A percentile compares a stretch with the other conserved stretches of the same genome.
Evolutionary conservation across 2,797 vertebrate genomes (phyloP).

Genomic region (Hozukius guyotensis): DNA sequence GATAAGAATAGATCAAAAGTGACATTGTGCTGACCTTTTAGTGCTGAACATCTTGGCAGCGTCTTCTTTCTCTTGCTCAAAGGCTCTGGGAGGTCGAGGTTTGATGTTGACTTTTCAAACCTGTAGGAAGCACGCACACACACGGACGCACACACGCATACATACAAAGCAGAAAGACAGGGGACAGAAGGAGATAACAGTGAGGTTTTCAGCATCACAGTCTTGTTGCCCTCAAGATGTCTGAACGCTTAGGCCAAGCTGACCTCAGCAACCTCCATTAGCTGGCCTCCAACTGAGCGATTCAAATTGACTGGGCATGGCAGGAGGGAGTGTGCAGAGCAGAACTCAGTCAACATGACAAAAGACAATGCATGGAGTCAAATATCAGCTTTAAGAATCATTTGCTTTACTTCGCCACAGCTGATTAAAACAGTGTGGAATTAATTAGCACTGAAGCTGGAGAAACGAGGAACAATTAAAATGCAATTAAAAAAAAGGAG

Average conservation of each 20-base stretch:
- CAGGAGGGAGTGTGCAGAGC: constrained; percentile 37
- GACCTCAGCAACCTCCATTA: constrained; percentile 56
- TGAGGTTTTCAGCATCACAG: constrained; percentile 62
- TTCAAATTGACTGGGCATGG: constrained; percentile 51
- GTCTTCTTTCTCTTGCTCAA: constrained; percentile 66
- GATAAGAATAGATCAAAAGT: constrained; percentile 66
- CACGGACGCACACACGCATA: neutral
- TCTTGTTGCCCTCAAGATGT: constrained; percentile 34
- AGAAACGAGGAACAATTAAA: constrained; percentile 42
- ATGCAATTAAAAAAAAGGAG: constrained; percentile 27
- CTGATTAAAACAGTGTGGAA: constrained; percentile 23
- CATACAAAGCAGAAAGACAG: constrained; percentile 9
- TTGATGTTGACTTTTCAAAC: constrained; percentile 70
- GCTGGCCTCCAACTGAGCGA: constrained; percentile 42
- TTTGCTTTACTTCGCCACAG: constrained; percentile 4
- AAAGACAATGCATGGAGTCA: constrained; percentile 30
- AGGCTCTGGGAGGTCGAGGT: constrained; percentile 61
- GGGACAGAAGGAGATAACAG: constrained; percentile 49
- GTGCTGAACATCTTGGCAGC: constrained; percentile 86
- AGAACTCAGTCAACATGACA: constrained; percentile 36
- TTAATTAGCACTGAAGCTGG: constrained; percentile 35
- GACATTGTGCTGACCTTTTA: constrained; percentile 83
- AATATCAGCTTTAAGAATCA: constrained; percentile 33
- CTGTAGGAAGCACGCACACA: constrained; percentile 39
- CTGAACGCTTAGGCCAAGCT: constrained; percentile 9